These are phyloP conservation scores for Antennarius striatus DNA, from an alignment of 2,113 vertebrate genomes.

Conservation along the genomic window DNA sequence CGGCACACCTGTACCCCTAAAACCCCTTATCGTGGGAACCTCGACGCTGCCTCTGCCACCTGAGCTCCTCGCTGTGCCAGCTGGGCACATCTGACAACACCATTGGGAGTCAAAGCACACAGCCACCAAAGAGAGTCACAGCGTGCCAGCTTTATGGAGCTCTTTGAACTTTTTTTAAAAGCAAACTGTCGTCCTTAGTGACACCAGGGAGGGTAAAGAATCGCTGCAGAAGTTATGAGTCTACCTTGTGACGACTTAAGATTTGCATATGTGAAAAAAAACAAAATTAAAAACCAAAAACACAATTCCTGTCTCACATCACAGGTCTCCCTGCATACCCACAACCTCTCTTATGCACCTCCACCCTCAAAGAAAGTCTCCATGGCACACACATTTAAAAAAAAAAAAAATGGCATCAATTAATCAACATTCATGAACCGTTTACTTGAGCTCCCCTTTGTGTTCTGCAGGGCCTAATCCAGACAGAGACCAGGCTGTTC, in stretches of 20 bases:
- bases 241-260: slow-evolving; percentile 38
- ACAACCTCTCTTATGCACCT: slow-evolving; percentile 51
- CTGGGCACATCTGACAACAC: slow-evolving; percentile 64
- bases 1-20: slow-evolving; percentile 83
- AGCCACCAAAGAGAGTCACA: slow-evolving; percentile 49
- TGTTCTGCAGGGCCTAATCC: slow-evolving; percentile 78
- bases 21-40: slow-evolving; percentile 79
- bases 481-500: slow-evolving; percentile 84
- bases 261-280: slow-evolving; percentile 53
- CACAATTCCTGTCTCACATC: slow-evolving; percentile 37
- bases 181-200: slow-evolving; percentile 23
- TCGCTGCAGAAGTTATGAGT: slow-evolving; percentile 43
- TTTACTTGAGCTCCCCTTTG: slow-evolving; percentile 83
- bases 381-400: slow-evolving; percentile 76
- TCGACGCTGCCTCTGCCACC: slow-evolving; percentile 63
- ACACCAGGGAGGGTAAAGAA: slow-evolving; percentile 34
- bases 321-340: slow-evolving; percentile 22
- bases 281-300: slow-evolving; percentile 3
- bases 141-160: slow-evolving; percentile 47
- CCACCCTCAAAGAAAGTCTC: slow-evolving; percentile 73
- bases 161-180: slow-evolving; percentile 44
- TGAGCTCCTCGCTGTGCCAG: slow-evolving; percentile 67
- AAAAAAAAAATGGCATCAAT: slow-evolving; percentile 79
- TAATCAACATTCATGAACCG: slow-evolving; percentile 87
- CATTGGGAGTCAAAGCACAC: slow-evolving; percentile 49